These are phyloP conservation scores for Caenorhabditis japonica DNA, from an alignment of 2,888 invertebrate genomes.

Conservation along the genomic window DNA sequence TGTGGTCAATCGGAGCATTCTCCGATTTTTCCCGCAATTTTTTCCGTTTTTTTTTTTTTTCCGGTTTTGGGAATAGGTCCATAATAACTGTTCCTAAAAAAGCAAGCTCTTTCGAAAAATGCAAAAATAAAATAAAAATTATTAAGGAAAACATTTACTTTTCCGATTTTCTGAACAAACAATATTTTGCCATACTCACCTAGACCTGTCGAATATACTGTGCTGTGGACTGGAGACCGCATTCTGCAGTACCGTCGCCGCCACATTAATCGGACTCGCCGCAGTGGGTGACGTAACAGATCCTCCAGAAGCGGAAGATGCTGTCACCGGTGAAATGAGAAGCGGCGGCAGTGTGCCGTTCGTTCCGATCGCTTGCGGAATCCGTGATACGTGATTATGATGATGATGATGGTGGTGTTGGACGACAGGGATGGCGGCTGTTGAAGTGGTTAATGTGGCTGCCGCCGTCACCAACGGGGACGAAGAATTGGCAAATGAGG, in stretches of 20 bases:
- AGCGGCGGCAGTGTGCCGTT: slow-evolving; percentile 30
- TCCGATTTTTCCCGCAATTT: no score
- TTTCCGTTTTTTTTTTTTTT: no score
- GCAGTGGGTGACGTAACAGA: slow-evolving; percentile 32
- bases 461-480: not conserved
- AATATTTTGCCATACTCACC: slow-evolving; percentile 13
- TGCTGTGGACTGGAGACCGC: slow-evolving; percentile 53
- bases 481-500: slow-evolving; percentile 3
- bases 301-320: not conserved
- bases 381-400: slow-evolving; percentile 22
- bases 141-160: slow-evolving; percentile 10
- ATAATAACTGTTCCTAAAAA: no score
- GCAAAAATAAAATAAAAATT: no score
- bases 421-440: not conserved
- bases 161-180: no score
- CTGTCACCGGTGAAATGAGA: slow-evolving; percentile 16
- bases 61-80: no score
- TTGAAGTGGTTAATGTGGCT: not conserved
- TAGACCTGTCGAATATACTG: slow-evolving; percentile 51
- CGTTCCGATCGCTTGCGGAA: slow-evolving; percentile 33
- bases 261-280: slow-evolving; percentile 41
- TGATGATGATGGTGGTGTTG: not conserved
- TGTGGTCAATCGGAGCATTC: no score
- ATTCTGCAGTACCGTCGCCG: slow-evolving; percentile 41
- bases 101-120: no score